Conservation (phyloP, 2,888 invertebrate species). For the Dynastes grantii region DNA sequence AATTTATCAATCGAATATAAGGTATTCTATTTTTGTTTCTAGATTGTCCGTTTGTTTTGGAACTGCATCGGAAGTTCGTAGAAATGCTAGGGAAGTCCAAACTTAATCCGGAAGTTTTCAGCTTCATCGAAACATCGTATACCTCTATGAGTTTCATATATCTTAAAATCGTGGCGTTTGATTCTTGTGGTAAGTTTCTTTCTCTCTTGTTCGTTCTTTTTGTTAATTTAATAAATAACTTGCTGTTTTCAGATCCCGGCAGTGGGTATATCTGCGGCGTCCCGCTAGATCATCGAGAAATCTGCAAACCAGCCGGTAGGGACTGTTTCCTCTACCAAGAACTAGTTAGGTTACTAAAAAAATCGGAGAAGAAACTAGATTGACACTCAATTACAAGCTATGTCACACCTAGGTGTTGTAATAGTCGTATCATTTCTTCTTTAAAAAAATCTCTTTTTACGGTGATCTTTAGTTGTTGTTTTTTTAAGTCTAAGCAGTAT, state of each 20-base stretch:
- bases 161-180: slow-evolving; percentile 82
- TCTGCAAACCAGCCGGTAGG: slow-evolving; percentile 87
- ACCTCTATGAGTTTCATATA: slow-evolving; percentile 84
- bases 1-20: not conserved
- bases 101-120: slow-evolving; percentile 77
- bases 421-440: not conserved
- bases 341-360: slow-evolving; percentile 76
- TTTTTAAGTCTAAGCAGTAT: slow-evolving; percentile 35
- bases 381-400: not conserved
- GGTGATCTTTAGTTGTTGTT: slow-evolving; percentile 31
- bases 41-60: slow-evolving; percentile 82
- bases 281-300: slow-evolving; percentile 86
- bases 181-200: slow-evolving; percentile 79
- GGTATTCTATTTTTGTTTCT: slow-evolving; percentile 59
- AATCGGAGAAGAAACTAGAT: slow-evolving; percentile 43
- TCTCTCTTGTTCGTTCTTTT: too few species aligned
- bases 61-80: slow-evolving; percentile 78
- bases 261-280: slow-evolving; percentile 84
- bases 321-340: slow-evolving; percentile 80
- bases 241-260: slow-evolving; percentile 79
- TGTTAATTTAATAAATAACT: too few species aligned
- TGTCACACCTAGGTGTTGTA: not conserved
- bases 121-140: slow-evolving; percentile 85
- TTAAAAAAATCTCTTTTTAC: slow-evolving; percentile 39
- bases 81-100: slow-evolving; percentile 72